Evolutionary conservation across 30 jellyfish, hydroid and myxozoan genomes (phyloP).

Genomic region (Aurelia sp.): DNA sequence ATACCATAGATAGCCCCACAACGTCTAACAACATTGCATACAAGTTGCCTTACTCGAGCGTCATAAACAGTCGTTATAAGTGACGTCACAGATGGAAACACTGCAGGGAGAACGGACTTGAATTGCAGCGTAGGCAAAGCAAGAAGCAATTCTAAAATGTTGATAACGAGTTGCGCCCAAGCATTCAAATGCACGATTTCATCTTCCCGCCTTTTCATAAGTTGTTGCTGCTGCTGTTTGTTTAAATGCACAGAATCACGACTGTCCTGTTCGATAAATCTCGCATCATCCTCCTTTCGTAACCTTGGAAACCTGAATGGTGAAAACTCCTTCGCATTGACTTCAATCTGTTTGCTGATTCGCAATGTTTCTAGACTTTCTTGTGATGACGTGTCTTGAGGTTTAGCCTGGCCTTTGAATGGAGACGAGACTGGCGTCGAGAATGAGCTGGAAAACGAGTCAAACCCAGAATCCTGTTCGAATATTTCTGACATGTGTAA

Average conservation of each 20-base stretch:
- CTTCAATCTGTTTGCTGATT: constrained; percentile 58
- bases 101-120: constrained; percentile 98
- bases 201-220: constrained; percentile 77
- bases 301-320: constrained; percentile 82
- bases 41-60: constrained; percentile 96
- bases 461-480: constrained; percentile 97
- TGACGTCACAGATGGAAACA: constrained; percentile 98
- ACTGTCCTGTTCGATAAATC: constrained; percentile 67
- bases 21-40: constrained; percentile 95
- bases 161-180: constrained; percentile 93
- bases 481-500: constrained; percentile 77
- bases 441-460: constrained; percentile 64
- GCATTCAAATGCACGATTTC: constrained; percentile 89
- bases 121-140: constrained; percentile 98
- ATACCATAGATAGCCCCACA: constrained; percentile 98
- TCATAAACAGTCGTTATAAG: constrained; percentile 89
- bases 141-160: constrained; percentile 86
- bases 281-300: constrained; percentile 76
- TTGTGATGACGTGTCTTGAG: constrained; percentile 85
- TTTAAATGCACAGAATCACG: constrained; percentile 45
- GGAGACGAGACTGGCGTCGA: constrained; percentile 94
- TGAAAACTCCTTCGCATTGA: constrained; percentile 50
- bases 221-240: constrained; percentile 65
- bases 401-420: constrained; percentile 57
- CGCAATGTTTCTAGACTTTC: constrained; percentile 87